Evolutionary conservation across 2,113 vertebrate genomes (phyloP).

Genomic region (Charina bottae): DNA sequence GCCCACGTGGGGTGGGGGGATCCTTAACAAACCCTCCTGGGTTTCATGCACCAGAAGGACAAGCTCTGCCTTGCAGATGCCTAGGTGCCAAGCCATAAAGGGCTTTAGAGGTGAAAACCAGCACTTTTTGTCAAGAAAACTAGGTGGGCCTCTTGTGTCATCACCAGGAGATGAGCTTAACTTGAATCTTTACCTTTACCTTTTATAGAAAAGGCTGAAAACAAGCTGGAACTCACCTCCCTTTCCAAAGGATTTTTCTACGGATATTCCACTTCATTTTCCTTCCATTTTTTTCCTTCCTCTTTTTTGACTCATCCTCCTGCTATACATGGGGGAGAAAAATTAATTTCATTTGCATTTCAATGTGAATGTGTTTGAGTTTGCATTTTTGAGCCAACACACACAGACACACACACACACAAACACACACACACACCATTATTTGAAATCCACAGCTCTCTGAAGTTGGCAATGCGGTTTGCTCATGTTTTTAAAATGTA

Average conservation of each 20-base stretch:
- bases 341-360: constrained; percentile 1
- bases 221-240: not conserved
- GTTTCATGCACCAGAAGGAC: not conserved
- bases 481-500: not conserved
- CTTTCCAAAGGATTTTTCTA: not conserved
- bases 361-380: not conserved
- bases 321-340: not conserved
- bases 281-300: not conserved
- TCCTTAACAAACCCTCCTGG: not conserved
- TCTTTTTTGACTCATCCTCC: not conserved
- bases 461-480: not conserved
- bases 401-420: not conserved
- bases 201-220: not conserved
- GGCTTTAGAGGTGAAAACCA: not conserved
- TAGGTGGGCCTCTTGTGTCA: not conserved
- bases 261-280: not conserved
- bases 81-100: not conserved
- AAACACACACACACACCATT: not conserved
- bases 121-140: not conserved
- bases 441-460: not conserved
- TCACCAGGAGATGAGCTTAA: not conserved
- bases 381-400: not conserved
- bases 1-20: not conserved
- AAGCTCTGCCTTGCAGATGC: not conserved
- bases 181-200: not conserved